A percentile compares a stretch with the other conserved stretches of the same genome.
phyloP scores from a whole-genome alignment of 2,113 vertebrate species.

The Ammodytes marinus region DNA sequence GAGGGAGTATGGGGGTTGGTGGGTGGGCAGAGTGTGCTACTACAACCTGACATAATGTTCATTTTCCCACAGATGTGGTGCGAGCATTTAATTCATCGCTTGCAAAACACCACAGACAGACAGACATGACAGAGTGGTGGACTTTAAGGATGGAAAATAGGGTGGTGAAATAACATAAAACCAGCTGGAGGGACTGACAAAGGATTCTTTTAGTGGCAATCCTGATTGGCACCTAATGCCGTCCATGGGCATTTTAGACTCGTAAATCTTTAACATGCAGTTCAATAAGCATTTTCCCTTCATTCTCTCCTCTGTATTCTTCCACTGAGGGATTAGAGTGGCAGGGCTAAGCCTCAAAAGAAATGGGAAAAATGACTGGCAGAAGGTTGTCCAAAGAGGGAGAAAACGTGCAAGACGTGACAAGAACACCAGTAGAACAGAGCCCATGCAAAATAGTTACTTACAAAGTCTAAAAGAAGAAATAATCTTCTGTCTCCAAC shows the following conservation, averaged over 20 bases:
- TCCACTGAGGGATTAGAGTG: conserved; percentile 50
- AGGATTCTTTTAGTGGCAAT: conserved; percentile 60
- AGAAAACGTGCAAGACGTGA: conserved; percentile 32
- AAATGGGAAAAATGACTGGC: conserved; percentile 50
- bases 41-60: conserved; percentile 45
- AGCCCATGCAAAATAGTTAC: neutral
- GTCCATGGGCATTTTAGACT: conserved; percentile 60
- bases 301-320: conserved; percentile 43
- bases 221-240: conserved; percentile 60
- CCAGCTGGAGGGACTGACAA: conserved; percentile 57
- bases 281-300: conserved; percentile 54
- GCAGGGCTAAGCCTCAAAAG: conserved; percentile 43
- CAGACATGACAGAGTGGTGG: conserved; percentile 50
- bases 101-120: conserved; percentile 49
- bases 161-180: conserved; percentile 54
- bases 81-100: conserved; percentile 29
- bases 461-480: conserved; percentile 10
- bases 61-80: conserved; percentile 38
- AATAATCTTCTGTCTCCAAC: conserved; percentile 10
- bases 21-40: conserved; percentile 25
- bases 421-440: conserved; percentile 32
- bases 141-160: conserved; percentile 56
- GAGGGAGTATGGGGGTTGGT: neutral
- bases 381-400: conserved; percentile 35
- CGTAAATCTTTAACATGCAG: conserved; percentile 58